Base-by-base conservation (phyloP, 2,113 vertebrate genomes). In the Taxidea taxus region DNA sequence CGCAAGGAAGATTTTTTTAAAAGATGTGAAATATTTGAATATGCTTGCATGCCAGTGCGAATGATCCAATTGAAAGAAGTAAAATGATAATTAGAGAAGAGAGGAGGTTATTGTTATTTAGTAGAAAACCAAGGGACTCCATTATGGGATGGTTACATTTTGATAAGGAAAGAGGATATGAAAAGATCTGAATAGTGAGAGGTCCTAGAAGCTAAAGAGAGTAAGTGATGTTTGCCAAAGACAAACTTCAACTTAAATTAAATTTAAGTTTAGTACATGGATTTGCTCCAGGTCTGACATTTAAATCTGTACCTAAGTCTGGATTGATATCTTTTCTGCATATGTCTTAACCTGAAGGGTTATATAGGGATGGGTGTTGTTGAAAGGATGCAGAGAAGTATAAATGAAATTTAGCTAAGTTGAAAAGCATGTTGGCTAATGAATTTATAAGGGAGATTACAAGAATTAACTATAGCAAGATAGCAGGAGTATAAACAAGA, bases 401-500 rank as follows among this genome's bases (percentile, higher is more conserved):
- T 42, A 95, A 64, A 51, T 62, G 23, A 93, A 97, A 95, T 82
- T 44, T 75, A 87, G 47, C 47, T 95, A 91, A 77, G 68, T 72
- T 95, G 86, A 87, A 91, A 91, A 84, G 20, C 29, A 64, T 37
- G 0, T 49, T 56, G 75, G 47, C 37, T 95, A 93, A 78, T 81
- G 37, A 95, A 87, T 95, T 91, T 84, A 68, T 39, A 90, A 20
- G 21, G 56, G 90, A 66, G 15, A 54, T 23, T 96, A 10, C 1
- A 51, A 74, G 80, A 83, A 64, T 94, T 74, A 87, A 72, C 74
- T 87, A 34, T n/a, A 93, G 54, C 20, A 87, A 88, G 83, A 91
- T 68, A 95, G 37, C 89, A 94, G 87, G 78, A 64, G 44, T 34
- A 81, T 77, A 77, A 90, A 91, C 37, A 90, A 81, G 90, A 84